Base-by-base conservation (phyloP, 2,888 invertebrate species). In the Synergus japonicus region DNA sequence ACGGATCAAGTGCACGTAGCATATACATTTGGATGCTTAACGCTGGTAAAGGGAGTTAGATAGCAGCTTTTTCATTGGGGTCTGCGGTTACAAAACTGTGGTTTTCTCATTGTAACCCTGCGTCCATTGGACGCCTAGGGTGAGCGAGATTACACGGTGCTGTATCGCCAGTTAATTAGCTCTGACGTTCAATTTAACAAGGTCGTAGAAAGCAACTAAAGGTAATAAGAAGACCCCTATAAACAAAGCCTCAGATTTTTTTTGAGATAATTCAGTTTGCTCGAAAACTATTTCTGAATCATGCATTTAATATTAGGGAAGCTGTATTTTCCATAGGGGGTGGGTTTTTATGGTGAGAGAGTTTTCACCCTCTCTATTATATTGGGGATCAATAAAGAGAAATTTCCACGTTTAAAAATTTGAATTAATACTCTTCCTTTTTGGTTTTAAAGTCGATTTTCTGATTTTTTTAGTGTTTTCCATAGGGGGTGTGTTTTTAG, bases 151-250 rank as follows among this genome's bases (percentile, higher is more conserved):
- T 85, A 88, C 85, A 85, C 83, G 83, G 81, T 86, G 86, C 85
- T 83, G 86, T 87, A 87, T 88, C 85, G 86, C 85, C 84, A 85
- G 85, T 85, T 86, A 87, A 86, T 87, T 87, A 87, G 86, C 87
- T 86, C 85, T 83, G 84, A 85, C 85, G 86, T 89, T 88, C 88
- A 89, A 88, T 89, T 88, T 89, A 87, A 85, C 87, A 88, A 87
- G 86, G 83, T 80, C 77, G 67, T 79, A 22, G 9, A 22, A 22
- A 22, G 10, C 3, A 60, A 60, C 60, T 60, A 4, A 10, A 60
- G 63, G 29, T 22, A 63, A 13, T 22, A 63, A 22, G 22, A 63
- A 22, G 22, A 60, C 12, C 22, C 1, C 18, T 60, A 3, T 29
- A 22, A 22, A 22, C 22, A 22, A 54, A 60, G 22, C 5, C 8